Conservation (phyloP, 2,888 invertebrate genomes). For the Nebria salina region DNA sequence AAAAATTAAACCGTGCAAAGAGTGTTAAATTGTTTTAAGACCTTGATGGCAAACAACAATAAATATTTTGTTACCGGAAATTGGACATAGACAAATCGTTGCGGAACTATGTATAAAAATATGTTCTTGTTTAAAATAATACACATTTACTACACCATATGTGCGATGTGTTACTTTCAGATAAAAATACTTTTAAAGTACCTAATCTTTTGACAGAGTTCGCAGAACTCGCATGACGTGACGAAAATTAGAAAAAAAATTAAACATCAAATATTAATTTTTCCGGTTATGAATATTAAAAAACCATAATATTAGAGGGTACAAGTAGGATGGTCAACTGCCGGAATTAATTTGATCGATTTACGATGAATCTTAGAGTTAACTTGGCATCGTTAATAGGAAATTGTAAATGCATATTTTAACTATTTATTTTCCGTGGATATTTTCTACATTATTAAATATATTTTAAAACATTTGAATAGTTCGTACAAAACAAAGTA, state of each 20-base stretch:
- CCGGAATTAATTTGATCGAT: background rate
- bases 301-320: background rate
- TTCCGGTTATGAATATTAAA: background rate
- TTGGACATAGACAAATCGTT: background rate
- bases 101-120: background rate
- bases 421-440: too few species aligned
- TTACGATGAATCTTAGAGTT: background rate
- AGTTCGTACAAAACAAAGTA: too few species aligned
- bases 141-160: background rate
- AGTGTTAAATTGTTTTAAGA: background rate
- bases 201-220: background rate
- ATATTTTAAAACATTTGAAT: too few species aligned
- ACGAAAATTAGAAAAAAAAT: background rate
- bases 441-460: too few species aligned
- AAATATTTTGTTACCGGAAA: slow-evolving; percentile 1
- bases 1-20: background rate
- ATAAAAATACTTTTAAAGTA: background rate
- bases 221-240: background rate
- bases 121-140: background rate
- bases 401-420: background rate
- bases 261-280: background rate
- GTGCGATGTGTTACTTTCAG: background rate
- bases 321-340: background rate
- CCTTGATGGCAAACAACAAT: background rate
- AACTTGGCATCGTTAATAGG: background rate